phyloP scores from a whole-genome alignment of 2,113 vertebrate genomes.

The Otis tarda region DNA sequence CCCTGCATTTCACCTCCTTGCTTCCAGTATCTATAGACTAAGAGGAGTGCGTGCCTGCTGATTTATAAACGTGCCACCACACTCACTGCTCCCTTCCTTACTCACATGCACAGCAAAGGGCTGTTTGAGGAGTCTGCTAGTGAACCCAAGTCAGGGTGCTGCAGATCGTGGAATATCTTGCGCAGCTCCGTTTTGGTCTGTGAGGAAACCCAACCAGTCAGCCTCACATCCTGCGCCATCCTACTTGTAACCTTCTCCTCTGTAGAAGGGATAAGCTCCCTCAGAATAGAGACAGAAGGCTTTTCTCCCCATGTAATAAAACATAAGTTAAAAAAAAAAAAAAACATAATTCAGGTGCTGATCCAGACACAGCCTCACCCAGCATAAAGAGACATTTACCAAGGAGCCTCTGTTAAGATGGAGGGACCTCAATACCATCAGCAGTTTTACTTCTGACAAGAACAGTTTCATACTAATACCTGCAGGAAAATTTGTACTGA shows the following conservation, averaged over 20 bases:
- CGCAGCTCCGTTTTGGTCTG: fast-evolving
- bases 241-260: not conserved
- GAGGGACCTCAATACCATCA: not conserved
- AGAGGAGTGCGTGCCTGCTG: fast-evolving
- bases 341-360: not conserved
- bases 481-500: not conserved
- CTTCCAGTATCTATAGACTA: fast-evolving
- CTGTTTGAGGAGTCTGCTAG: not conserved
- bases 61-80: not conserved
- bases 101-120: not conserved
- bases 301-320: not conserved
- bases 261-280: not conserved
- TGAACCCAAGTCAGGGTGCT: not conserved
- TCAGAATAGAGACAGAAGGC: not conserved
- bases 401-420: not conserved
- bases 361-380: not conserved
- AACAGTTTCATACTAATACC: not conserved
- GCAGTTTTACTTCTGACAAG: not conserved
- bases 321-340: not conserved
- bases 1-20: not conserved
- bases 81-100: not conserved
- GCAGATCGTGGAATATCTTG: not conserved
- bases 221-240: too few species aligned
- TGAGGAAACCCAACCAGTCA: not conserved
- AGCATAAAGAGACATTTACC: fast-evolving